Evolutionary conservation across 2,797 vertebrate species (phyloP), one percentile per base, ranked within the genome.

Genomic region (Ispidina lecontei): DNA sequence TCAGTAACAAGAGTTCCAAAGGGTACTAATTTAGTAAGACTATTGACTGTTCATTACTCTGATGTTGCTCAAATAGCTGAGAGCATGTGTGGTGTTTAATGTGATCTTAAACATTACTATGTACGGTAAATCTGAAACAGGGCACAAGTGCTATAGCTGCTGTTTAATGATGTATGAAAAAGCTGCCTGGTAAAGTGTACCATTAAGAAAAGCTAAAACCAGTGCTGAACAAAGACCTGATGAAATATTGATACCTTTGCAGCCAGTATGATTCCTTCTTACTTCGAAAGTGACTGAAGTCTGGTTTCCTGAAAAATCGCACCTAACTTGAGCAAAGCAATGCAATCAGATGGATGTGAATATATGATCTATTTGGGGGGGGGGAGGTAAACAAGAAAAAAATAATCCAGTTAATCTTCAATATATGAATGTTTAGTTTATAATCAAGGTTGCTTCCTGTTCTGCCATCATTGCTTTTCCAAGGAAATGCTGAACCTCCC

Each of bases 221-320:
- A 92, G 96, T 95, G 95, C 97, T 97, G 97, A 98, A 98, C 98
- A 98, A 98, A 97, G 97, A 98, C 97, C 97, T 96, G 96, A 98
- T 98, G 97, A 98, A 98, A 98, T 98, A 98, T 98, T 98, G 98
- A 99, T 98, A 98, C 95, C 95, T 97, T 96, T 97, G 96, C 97
- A 97, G 98, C 97, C 97, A 97, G 96, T 97, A 87, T 71, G 78
- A 96, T 97, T 96, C 97, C 97, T 98, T 97, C 97, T 97, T 97
- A 63, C 75, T 89, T 90, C 73, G 80, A 90, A 96, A 97, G 92
- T 87, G 83, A 90, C 76, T 91, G 80, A 65, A 75, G 33, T 79
- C 83, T 88, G 78, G 43, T 44, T 64, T 74, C 89, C 80, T 84
- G 84, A 83, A 70, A 86, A 88, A 91, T 54, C 74, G 63, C 55